Base-by-base conservation (phyloP, 2,797 vertebrate species). In the Tachyglossus aculeatus region DNA sequence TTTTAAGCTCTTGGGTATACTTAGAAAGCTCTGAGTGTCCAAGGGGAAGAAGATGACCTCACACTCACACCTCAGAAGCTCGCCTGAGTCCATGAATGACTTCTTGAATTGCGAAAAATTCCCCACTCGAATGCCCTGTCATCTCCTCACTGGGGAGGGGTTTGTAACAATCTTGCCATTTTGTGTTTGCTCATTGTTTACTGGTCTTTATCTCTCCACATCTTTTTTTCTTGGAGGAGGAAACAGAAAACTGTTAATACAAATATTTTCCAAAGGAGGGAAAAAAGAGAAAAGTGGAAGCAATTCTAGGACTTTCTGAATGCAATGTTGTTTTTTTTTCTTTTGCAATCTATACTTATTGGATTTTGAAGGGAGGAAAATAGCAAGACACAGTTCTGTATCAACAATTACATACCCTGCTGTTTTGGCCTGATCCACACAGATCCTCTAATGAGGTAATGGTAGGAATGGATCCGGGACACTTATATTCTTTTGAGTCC, bases 211-310 rank as follows among this genome's bases (percentile, higher is more conserved):
- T 75, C 40, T 52, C 25, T 55, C 21, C 21, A 48, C 67, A 50
- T 65, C 73, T 76, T 72, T 54, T 59, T 33, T n/a, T 66, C 41
- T 31, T 29, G 39, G 41, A 40, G 41, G 57, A 70, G 52, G 65
- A 41, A 67, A 31, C 45, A 70, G 24, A 39, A 39, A 32, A 50
- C 33, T 70, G 66, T 50, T 54, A 59, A 53, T 48, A 47, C 33
- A 22, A 48, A 51, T 36, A 31, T 18, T 21, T 16, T 50, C 40
- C 34, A 18, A 51, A 48, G 16, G 25, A 18, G 27, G 45, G 44
- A 47, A 27, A 29, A 16, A 29, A 48, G 45, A 18, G 22, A 31
- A 15, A 18, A 34, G 13, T 38, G n/a, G 31, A 54, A 37, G 6
- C 21, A 65, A 60, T 60, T 65, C 37, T 36, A n/a, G 33, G 41